These are phyloP conservation scores for Liasis olivaceus DNA, from an alignment of 2,797 vertebrate genomes.

Conservation along the genomic window DNA sequence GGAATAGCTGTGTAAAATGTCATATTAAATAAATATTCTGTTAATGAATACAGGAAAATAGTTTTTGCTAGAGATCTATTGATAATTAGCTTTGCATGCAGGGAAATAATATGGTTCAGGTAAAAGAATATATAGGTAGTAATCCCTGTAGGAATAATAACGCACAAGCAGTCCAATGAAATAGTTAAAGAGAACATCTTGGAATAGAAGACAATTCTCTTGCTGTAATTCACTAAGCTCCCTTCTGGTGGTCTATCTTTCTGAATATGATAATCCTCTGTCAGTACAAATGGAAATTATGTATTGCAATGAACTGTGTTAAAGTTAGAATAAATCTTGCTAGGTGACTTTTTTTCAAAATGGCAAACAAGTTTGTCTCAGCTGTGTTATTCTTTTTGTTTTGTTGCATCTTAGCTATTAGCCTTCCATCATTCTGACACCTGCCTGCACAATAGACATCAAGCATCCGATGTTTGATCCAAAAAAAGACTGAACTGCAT, in stretches of 20 bases:
- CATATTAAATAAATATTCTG: conserved; percentile 5
- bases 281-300: conserved; percentile 34
- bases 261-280: conserved; percentile 24
- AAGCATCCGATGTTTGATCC: conserved; percentile 15
- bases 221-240: conserved; percentile 13
- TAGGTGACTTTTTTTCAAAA: background rate
- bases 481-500: background rate
- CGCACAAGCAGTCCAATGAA: background rate
- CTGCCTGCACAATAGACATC: background rate
- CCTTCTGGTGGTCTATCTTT: conserved; percentile 9
- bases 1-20: background rate
- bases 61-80: background rate
- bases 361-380: background rate
- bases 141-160: conserved; percentile 21
- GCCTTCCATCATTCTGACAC: conserved; percentile 12
- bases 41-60: background rate
- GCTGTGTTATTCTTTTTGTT: background rate
- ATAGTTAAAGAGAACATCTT: background rate
- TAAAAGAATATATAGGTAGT: background rate
- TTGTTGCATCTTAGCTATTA: conserved; percentile 18
- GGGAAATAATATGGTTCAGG: background rate
- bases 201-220: background rate
- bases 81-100: conserved; percentile 7
- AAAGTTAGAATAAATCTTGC: conserved; percentile 17
- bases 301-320: conserved; percentile 4